Evolutionary conservation across 2,113 vertebrate genomes (phyloP), one percentile per base, ranked within the genome.

Genomic region (Peucedramus taeniatus): DNA sequence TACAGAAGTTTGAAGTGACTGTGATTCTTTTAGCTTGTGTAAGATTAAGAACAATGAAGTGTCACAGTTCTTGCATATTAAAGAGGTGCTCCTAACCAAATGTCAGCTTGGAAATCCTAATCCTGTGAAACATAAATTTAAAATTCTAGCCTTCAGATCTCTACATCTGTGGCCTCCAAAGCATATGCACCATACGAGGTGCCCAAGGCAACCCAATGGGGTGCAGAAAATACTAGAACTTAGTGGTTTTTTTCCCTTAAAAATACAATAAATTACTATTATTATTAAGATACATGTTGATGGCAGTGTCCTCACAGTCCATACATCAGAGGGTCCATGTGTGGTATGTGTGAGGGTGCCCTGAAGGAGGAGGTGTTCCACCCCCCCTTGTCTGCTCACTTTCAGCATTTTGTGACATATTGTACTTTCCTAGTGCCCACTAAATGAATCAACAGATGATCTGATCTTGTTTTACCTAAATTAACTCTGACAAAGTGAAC

Each of bases 311-410:
- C 71, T 74, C 42, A 39, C 44, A 1, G 54, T 16, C 23, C 1
- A 1, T 7, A 27, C 2, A 2, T 60, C 60, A 82, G 56, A 74
- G 35, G 18, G 27, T 19, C 24, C 18, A 33, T 0, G 1, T 15
- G 51, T 13, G 26, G 35, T 59, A 50, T 1, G 0, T 2, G 0
- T 1, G 1, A 74, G 23, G 23, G 54, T 33, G 7, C 44, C 70
- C 69, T 57, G 50, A 81, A 92, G 33, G 44, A 76, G 8, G 28
- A 2, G 50, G 64, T 28, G 59, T 39, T 84, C 45, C 12, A 90
- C 14, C 37, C 13, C n/a, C 8, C 8, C 45, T 33, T 17, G 17
- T 39, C 63, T 4, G 1, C 39, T 81, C 45, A 39, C 37, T 66
- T 85, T 11, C 45, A 82, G n/a, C 28, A 15, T 8, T 51, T 5